Conservation (phyloP, 2,113 vertebrate genomes). For the Chaetodon auriga region DNA sequence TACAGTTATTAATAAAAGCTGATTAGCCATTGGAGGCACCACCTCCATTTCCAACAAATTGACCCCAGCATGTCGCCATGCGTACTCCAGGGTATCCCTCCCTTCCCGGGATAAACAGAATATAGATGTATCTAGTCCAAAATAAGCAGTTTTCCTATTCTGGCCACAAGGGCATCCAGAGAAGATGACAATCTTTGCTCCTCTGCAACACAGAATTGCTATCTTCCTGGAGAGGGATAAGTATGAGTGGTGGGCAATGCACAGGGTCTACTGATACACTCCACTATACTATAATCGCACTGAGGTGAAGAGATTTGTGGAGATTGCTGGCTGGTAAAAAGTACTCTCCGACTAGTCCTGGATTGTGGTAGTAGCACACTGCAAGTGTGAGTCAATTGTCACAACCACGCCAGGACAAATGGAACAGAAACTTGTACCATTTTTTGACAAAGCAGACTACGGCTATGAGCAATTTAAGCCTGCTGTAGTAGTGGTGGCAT, state of each 20-base stretch:
- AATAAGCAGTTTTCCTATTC: background rate
- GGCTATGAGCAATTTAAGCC: background rate
- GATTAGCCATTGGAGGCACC: background rate
- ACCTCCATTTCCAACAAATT: background rate
- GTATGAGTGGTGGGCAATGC: background rate
- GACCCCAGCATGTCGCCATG: background rate
- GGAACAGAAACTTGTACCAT: background rate
- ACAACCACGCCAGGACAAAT: background rate
- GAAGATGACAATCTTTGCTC: background rate
- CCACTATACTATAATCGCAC: background rate
- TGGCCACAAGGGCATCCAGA: background rate
- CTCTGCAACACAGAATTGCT: too few relatives aligned
- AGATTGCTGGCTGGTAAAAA: constrained; percentile 22
- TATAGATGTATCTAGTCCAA: background rate
- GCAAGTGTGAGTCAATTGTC: constrained; percentile 13
- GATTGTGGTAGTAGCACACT: background rate
- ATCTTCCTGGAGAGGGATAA: background rate
- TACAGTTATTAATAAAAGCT: background rate
- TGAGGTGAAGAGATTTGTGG: background rate
- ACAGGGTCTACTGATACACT: background rate
- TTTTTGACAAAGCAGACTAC: constrained; percentile 2
- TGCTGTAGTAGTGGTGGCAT: background rate
- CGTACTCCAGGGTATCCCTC: too few relatives aligned
- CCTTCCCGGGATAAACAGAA: background rate
- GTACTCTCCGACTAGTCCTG: background rate